Evolutionary conservation across 2,888 invertebrate genomes (phyloP).

Genomic region (Drosophila parthenogenetica): DNA sequence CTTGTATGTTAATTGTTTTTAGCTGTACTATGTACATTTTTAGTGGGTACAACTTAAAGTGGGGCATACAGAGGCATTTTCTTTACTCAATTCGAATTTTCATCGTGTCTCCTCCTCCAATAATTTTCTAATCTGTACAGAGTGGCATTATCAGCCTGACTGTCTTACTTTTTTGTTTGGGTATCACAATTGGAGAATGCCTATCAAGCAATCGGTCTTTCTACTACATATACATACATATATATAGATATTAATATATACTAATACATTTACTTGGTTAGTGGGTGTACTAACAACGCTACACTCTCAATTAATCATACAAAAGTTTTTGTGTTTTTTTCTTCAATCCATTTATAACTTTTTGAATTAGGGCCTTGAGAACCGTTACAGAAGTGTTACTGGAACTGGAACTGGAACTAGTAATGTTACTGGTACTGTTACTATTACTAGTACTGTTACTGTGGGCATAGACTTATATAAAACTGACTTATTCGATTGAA

Average conservation of each 20-base stretch:
- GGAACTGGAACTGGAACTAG: slow-evolving; percentile 17
- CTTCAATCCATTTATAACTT: not conserved
- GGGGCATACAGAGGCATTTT: slow-evolving; percentile 52
- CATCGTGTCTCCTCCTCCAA: slow-evolving; percentile 9
- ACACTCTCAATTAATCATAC: slow-evolving; percentile 5
- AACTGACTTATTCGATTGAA: slow-evolving; percentile 28
- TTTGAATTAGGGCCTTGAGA: slow-evolving; percentile 2
- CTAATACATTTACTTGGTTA: slow-evolving; percentile 10
- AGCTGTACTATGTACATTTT: slow-evolving; percentile 52
- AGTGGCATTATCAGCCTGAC: slow-evolving; percentile 32
- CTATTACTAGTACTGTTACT: slow-evolving; percentile 14
- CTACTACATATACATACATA: not conserved
- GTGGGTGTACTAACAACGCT: slow-evolving; percentile 2
- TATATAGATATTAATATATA: slow-evolving; percentile 17
- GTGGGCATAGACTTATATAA: slow-evolving; percentile 34
- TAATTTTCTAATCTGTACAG: slow-evolving; percentile 34
- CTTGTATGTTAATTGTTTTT: not conserved
- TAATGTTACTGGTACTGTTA: not conserved
- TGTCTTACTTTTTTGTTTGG: slow-evolving; percentile 53
- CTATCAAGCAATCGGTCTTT: slow-evolving; percentile 49
- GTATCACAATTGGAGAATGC: slow-evolving; percentile 67
- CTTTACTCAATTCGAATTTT: slow-evolving; percentile 22
- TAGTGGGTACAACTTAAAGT: slow-evolving; percentile 49
- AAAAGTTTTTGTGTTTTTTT: not conserved
- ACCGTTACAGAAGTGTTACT: slow-evolving; percentile 12